Evolutionary conservation across 2,797 vertebrate genomes (phyloP), one percentile per base, ranked within the genome.

Genomic region (Carapus acus): DNA sequence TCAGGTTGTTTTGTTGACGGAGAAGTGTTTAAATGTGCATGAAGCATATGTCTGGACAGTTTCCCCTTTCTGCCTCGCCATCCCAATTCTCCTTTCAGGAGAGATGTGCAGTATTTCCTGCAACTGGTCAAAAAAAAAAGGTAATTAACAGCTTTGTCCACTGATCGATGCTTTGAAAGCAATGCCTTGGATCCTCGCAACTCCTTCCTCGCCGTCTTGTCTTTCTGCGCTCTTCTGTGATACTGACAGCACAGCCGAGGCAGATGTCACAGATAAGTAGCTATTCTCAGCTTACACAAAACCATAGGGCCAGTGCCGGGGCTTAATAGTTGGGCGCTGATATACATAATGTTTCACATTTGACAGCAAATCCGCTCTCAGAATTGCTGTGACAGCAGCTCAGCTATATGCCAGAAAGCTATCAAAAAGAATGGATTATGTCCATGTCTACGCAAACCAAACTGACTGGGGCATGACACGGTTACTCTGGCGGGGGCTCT

Each of bases 391-490:
- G 83, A 82, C 83, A 82, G 67, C 58, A 39, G 48, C 61, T 79
- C 58, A 68, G 53, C 69, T 69, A 73, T 51, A 41, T 81, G 75
- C 74, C 71, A 76, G 66, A 58, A 52, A 66, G 47, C 71, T 62
- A 75, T 85, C 78, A 82, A 71, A 78, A 64, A 57, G 65, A 78
- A 82, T 74, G 69, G 70, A 81, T 83, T 61, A 72, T 79, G 74
- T 73, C 57, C 47, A 49, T 44, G 58, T 80, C 70, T 71, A 49
- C n/a, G n/a, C 58, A 67, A 67, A 71, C 70, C 60, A 58, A 74
- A 65, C 69, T 52, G 69, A 79, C 59, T 17, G 33, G 67, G 77
- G 58, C 67, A 49, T 69, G 78, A 83, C 76, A 82, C 69, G 55
- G 45, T 67, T 82, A 70, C 60, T 66, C 72, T 73, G 80, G 71